A percentile compares a stretch with the other conserved stretches of the same genome.
These are phyloP conservation scores for Agapornis canus DNA, from an alignment of 2,797 vertebrate genomes.

Conservation along the genomic window DNA sequence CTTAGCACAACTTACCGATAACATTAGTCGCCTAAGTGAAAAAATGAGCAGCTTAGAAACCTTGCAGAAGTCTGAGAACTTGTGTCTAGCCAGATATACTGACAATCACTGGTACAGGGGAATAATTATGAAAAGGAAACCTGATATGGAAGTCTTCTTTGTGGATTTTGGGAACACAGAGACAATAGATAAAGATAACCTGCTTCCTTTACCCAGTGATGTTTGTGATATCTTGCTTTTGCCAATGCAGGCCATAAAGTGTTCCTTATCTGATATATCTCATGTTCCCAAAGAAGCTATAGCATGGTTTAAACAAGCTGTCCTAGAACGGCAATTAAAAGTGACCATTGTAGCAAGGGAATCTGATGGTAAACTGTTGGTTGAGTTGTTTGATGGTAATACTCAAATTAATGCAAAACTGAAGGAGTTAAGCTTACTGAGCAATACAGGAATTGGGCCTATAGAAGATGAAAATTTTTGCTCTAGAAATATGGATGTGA, in stretches of 20 bases:
- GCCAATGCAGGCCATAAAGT: conserved; percentile 90
- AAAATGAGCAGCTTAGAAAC: conserved; percentile 66
- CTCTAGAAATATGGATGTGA: neutral
- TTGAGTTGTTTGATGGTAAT: conserved; percentile 87
- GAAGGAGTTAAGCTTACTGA: conserved; percentile 74
- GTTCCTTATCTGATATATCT: conserved; percentile 85
- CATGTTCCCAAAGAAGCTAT: conserved; percentile 76
- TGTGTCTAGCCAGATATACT: conserved; percentile 90
- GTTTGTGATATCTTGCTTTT: conserved; percentile 85
- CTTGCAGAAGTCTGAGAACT: conserved; percentile 67
- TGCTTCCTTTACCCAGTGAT: conserved; percentile 85
- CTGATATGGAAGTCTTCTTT: conserved; percentile 84
- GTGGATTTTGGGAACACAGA: conserved; percentile 93
- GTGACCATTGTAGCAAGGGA: conserved; percentile 88
- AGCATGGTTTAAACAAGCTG: conserved; percentile 83
- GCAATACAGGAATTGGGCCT: neutral
- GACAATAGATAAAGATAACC: conserved; percentile 74
- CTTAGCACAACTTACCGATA: conserved; percentile 78
- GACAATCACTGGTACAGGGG: conserved; percentile 92
- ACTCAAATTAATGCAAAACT: conserved; percentile 85
- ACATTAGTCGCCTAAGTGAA: conserved; percentile 74
- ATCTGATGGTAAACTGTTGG: conserved; percentile 83
- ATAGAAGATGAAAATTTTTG: neutral
- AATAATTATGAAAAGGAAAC: conserved; percentile 76
- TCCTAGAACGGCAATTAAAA: conserved; percentile 79